Base-by-base conservation (phyloP, 1,140 invertebrate species). In the Tribolium madens region DNA sequence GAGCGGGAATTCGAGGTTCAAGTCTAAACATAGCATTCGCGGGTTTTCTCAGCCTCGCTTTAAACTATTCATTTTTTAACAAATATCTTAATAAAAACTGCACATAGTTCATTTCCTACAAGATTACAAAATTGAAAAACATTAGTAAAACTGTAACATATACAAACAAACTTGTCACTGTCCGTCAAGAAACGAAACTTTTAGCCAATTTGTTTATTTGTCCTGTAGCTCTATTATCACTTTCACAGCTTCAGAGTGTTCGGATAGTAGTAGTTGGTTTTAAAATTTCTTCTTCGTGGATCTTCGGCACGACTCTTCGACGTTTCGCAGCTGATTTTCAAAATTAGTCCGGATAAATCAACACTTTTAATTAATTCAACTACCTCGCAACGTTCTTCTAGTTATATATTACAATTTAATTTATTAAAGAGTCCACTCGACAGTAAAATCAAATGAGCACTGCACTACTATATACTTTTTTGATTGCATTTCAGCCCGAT, bases 31-130 rank as follows among this genome's bases (percentile, higher is more conserved):
- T 78, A 82, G 81, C 81, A 79, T 80, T 80, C 68, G 36, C 76
- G 71, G 76, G 26, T 72, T 79, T 68, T 68, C 75, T n/a, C 36
- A 80, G 78, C 76, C 77, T 76, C 76, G 77, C 57, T 74, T 84
- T 84, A 84, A 84, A 84, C 82, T 84, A 83, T 84, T 79, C 73
- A 82, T 81, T 78, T 75, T 77, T 81, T 76, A 82, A 84, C 80
- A 81, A 84, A 84, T 80, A 79, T 80, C 81, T 76, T 78, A 80
- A 69, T 69, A 57, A 50, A 83, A 76, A 75, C 76, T 82, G 77
- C 81, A 81, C 76, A 75, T 73, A 79, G 77, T 78, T 77, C 75
- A 79, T 78, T 79, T 76, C 80, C 77, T 81, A 80, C 76, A 80
- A 81, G 71, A 79, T 81, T 81, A 83, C 78, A 83, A 83, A 83